Percentiles rank a stretch among this genome's conserved stretches.
These are phyloP conservation scores for Perca fluviatilis DNA, from an alignment of 2,113 vertebrate species.

Conservation along the genomic window DNA sequence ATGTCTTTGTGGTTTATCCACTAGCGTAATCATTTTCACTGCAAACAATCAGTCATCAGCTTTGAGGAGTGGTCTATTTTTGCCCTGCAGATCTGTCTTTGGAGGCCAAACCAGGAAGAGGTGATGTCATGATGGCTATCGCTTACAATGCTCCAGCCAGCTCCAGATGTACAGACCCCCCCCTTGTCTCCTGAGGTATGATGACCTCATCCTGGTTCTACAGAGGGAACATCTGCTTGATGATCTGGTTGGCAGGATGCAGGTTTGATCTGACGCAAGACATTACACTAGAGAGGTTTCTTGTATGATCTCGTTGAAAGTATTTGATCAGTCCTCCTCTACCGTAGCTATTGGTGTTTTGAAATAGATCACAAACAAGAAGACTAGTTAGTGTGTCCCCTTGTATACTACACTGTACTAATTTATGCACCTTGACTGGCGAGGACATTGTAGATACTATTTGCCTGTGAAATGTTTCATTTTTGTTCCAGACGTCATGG, in stretches of 20 bases:
- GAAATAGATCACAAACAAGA: conserved; percentile 31
- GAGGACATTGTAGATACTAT: background rate
- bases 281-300: conserved; percentile 33
- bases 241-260: conserved; percentile 78
- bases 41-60: conserved; percentile 75
- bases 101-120: conserved; percentile 91
- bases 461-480: background rate
- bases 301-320: conserved; percentile 16
- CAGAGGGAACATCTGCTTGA: conserved; percentile 90
- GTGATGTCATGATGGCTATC: conserved; percentile 95
- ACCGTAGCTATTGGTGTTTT: background rate
- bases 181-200: conserved; percentile 87
- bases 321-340: conserved; percentile 9
- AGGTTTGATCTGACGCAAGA: conserved; percentile 60
- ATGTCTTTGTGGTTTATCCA: conserved; percentile 33
- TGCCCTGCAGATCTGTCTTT: conserved; percentile 83
- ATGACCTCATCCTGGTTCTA: conserved; percentile 93
- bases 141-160: conserved; percentile 89
- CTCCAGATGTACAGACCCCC: conserved; percentile 89
- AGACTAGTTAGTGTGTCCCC: background rate
- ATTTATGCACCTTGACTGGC: background rate
- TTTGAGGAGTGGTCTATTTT: conserved; percentile 80
- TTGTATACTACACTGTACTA: background rate
- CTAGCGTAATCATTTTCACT: conserved; percentile 60
- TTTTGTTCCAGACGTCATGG: background rate